Percentiles rank a stretch among this genome's conserved stretches.
phyloP scores from a whole-genome alignment of 2,113 vertebrate species.

The Rafetus swinhoei region DNA sequence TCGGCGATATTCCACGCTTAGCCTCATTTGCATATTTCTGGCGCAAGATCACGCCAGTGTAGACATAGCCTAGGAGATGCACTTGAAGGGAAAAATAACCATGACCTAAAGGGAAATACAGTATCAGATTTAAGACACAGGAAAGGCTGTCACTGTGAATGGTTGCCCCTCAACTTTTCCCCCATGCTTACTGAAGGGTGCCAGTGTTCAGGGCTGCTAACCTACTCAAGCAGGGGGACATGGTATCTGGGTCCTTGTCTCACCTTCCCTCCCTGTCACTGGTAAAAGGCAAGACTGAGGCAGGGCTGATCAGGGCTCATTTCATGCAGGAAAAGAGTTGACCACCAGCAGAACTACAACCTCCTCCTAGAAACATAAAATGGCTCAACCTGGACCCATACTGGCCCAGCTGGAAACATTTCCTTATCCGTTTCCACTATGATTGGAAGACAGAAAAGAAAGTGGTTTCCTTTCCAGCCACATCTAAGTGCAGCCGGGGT shows the following conservation, averaged over 20 bases:
- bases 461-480: background rate
- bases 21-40: no score
- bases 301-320: background rate
- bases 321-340: background rate
- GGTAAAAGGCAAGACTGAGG: background rate
- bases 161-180: background rate
- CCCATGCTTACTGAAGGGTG: no score
- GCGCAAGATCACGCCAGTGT: no score
- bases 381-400: background rate
- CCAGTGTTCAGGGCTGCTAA: background rate
- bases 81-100: background rate
- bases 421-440: background rate
- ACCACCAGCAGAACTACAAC: background rate
- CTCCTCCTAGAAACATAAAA: background rate
- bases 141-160: background rate
- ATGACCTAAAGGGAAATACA: background rate
- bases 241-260: background rate
- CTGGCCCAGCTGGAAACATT: background rate
- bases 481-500: background rate
- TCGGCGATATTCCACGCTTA: no score
- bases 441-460: background rate
- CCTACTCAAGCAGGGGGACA: background rate
- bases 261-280: background rate
- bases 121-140: background rate
- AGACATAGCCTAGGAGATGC: no score